phyloP scores from a whole-genome alignment of 2,113 vertebrate species.

The Bostrychus sinensis region DNA sequence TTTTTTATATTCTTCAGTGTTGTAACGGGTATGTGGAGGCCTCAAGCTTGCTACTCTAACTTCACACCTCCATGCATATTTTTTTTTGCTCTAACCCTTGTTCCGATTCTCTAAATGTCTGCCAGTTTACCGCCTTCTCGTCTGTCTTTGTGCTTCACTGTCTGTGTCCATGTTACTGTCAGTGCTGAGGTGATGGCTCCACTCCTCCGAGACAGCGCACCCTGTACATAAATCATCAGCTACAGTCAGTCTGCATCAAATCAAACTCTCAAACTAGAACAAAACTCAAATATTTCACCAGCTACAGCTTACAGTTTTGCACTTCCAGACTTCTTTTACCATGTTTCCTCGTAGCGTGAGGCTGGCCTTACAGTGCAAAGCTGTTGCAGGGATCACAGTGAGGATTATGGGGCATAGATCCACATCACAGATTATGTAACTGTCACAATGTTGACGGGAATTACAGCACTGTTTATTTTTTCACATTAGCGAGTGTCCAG shows the following conservation, averaged over 20 bases:
- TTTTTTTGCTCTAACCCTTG: background rate
- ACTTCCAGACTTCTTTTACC: slow-evolving; percentile 4
- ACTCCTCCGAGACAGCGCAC: slow-evolving; percentile 20
- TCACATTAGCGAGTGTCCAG: slow-evolving; percentile 10
- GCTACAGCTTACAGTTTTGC: background rate
- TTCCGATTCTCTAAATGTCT: slow-evolving; percentile 13
- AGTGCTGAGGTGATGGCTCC: slow-evolving; percentile 47
- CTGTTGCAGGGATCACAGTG: background rate
- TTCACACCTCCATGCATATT: too few relatives aligned
- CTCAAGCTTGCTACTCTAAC: too few relatives aligned
- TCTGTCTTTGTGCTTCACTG: slow-evolving; percentile 15
- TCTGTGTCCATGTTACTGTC: slow-evolving; percentile 12
- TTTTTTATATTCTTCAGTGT: too few relatives aligned
- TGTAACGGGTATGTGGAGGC: too few relatives aligned
- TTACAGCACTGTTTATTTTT: slow-evolving; percentile 47
- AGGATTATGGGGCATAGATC: slow-evolving; percentile 46
- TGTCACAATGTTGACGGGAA: slow-evolving; percentile 35
- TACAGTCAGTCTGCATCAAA: slow-evolving; percentile 17
- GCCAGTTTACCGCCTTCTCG: background rate
- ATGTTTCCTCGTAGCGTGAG: background rate
- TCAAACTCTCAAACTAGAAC: slow-evolving; percentile 9
- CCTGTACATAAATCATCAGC: slow-evolving; percentile 56
- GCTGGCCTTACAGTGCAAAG: background rate
- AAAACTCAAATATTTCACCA: background rate
- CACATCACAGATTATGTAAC: slow-evolving; percentile 53